Conservation (phyloP, 2,113 vertebrate species). For the Calcarius ornatus region DNA sequence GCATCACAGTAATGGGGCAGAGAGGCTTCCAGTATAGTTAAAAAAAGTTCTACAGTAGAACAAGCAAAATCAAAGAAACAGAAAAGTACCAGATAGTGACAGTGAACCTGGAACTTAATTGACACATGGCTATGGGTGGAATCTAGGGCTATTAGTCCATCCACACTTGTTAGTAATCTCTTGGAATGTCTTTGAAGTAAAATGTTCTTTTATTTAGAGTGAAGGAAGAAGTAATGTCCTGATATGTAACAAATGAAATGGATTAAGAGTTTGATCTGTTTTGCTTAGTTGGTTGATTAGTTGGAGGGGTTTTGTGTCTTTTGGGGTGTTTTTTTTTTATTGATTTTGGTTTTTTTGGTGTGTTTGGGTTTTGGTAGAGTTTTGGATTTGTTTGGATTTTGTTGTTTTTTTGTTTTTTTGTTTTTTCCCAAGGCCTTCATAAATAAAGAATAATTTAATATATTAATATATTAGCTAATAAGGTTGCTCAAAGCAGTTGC, state of each 20-base stretch:
- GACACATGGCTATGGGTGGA: background rate
- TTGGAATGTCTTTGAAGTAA: background rate
- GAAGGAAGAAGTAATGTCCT: background rate
- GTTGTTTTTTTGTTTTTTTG: background rate
- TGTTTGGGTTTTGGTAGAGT: accelerated
- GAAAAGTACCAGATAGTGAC: background rate
- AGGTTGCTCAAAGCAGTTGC: background rate
- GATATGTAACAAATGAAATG: background rate
- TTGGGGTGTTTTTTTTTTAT: background rate
- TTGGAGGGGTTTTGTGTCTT: accelerated
- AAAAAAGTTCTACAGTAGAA: background rate
- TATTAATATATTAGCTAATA: background rate
- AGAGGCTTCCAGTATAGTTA: background rate
- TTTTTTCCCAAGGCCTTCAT: background rate
- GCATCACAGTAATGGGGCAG: background rate
- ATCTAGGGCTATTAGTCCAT: background rate
- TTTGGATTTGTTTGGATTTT: background rate
- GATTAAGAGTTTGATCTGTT: background rate
- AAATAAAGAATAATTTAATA: background rate
- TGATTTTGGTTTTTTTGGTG: background rate
- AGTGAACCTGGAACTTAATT: background rate
- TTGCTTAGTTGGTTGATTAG: background rate
- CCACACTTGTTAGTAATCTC: background rate
- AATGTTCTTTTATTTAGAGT: background rate
- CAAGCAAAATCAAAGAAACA: background rate